Base-by-base conservation (phyloP, 2,797 vertebrate genomes). In the Fratercula arctica region DNA sequence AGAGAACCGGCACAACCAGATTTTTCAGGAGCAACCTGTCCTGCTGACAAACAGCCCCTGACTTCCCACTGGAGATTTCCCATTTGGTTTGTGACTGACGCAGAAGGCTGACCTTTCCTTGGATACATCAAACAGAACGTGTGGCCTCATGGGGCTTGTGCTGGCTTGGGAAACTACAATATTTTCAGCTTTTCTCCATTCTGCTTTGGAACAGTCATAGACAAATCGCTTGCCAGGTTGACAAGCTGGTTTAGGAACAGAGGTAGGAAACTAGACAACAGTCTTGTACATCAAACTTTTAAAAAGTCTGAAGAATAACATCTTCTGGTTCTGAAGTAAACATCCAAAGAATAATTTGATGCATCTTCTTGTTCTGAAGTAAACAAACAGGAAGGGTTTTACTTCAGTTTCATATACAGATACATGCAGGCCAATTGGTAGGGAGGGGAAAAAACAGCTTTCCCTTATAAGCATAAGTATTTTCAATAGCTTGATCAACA, bases 61-160 rank as follows among this genome's bases (percentile, higher is more conserved):
- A 76, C 37, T 93, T 92, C 63, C 39, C 37, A 16, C 9, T 11
- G 31, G 45, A 92, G 56, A 57, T 28, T 85, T 87, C 57, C 43
- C 70, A 24, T 75, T 91, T 91, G 74, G 72, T 93, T 87, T 95
- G 79, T 83, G 86, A 60, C 63, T 82, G 80, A 35, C 6, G 29
- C 75, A 79, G 78, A 63, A 89, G 41, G 13, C 35, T 89, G 89
- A 95, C 85, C 72, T 96, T 95, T 96, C 77, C 57, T 63, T 54
- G 77, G 77, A 87, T 88, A 84, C 80, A 75, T 66, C 80, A 87
- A 72, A 83, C 41, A 94, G 75, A 89, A 74, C 2, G 0, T 1
- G 8, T 23, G 16, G 72, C 59, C 79, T 92, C 74, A 45, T 0
- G 8, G 63, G 77, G 41, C 39, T 80, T 4, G 3, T 0, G 0